Conservation (phyloP, 2,888 invertebrate species). For the Unio pictorum region DNA sequence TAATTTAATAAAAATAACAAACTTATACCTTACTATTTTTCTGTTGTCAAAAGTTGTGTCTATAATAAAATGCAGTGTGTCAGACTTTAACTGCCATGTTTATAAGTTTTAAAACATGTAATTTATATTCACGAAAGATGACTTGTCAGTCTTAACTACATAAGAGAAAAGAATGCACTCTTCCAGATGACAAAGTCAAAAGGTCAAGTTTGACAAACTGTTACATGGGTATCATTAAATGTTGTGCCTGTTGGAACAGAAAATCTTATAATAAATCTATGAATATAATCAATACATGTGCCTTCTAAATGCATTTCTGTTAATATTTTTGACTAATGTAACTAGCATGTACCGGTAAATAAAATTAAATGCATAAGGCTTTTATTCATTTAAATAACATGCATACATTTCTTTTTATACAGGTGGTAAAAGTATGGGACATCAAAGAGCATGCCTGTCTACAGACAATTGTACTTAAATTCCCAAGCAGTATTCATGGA, state of each 20-base stretch:
- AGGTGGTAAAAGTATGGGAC: conserved; percentile 72
- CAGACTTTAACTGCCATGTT: background rate
- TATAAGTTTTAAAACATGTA: background rate
- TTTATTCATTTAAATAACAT: background rate
- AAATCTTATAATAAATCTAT: too few relatives aligned
- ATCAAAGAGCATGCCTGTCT: conserved; percentile 68
- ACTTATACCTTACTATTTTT: too few relatives aligned
- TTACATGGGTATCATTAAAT: too few relatives aligned
- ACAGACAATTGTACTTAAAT: conserved; percentile 67
- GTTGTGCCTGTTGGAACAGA: too few relatives aligned
- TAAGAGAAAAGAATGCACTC: too few relatives aligned
- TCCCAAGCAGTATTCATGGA: conserved; percentile 67
- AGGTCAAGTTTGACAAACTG: too few relatives aligned
- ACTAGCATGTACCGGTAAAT: background rate
- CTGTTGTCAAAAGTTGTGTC: too few relatives aligned
- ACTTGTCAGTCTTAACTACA: too few relatives aligned
- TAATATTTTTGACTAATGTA: background rate
- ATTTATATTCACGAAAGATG: too few relatives aligned
- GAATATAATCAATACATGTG: too few relatives aligned
- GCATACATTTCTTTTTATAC: conserved; percentile 5
- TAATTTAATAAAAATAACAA: background rate
- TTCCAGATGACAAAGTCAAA: too few relatives aligned
- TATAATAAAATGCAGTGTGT: background rate
- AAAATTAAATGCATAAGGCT: background rate
- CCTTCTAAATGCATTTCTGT: background rate